Percentiles rank a stretch among this genome's conserved stretches.
Evolutionary conservation across 53 echinoderm and acorn worm species (phyloP).

Genomic region (Crossaster papposus): DNA sequence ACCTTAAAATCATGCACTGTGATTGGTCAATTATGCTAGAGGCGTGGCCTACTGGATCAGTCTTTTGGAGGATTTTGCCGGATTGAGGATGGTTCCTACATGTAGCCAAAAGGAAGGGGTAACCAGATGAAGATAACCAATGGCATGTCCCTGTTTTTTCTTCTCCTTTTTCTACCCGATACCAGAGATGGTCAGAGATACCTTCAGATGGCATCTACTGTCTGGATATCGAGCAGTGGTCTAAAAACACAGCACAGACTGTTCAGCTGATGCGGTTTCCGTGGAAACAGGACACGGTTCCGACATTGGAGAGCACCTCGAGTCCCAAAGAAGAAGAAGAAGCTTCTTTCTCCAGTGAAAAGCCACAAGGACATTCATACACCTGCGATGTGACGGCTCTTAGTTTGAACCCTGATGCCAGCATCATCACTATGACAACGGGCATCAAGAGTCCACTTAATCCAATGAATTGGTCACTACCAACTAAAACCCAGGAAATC

Average conservation of each 20-base stretch:
- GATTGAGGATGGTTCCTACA: too few relatives aligned
- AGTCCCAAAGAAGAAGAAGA: not conserved
- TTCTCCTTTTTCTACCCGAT: not conserved
- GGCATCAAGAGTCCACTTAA: conserved; percentile 51
- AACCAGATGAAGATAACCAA: not conserved
- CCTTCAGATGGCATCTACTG: conserved; percentile 84
- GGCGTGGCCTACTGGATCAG: too few relatives aligned
- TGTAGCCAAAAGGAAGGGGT: too few relatives aligned
- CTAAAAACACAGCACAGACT: not conserved
- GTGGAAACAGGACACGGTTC: conserved; percentile 63
- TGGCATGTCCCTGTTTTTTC: not conserved
- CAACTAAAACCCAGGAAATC: conserved; percentile 10
- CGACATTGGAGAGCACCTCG: not conserved
- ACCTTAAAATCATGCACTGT: too few relatives aligned
- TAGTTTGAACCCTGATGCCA: conserved; percentile 6
- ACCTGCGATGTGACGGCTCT: not conserved
- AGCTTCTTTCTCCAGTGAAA: not conserved
- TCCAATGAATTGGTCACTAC: conserved; percentile 59
- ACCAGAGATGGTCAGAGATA: conserved; percentile 78
- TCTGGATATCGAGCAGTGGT: conserved; percentile 40
- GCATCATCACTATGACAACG: not conserved
- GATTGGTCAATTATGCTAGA: too few relatives aligned
- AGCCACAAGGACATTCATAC: not conserved
- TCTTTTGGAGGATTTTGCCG: too few relatives aligned
- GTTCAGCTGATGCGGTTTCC: conserved; percentile 66